Conservation (phyloP, 2,888 invertebrate species). For the Ferrisia virgata region DNA sequence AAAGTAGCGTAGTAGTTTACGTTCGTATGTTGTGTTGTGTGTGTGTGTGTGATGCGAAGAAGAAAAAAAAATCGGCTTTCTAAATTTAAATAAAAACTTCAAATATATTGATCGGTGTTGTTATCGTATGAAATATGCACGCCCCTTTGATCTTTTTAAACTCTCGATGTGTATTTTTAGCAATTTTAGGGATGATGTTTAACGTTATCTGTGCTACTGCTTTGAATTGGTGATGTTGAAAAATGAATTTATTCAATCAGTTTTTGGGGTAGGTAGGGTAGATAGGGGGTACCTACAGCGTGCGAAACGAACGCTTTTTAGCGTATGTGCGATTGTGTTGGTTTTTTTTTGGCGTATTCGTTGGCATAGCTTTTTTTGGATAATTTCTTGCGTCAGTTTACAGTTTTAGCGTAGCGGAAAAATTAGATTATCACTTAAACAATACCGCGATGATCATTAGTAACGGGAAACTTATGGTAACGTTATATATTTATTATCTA, state of each 20-base stretch:
- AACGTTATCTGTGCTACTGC: background rate
- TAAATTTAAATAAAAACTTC: constrained; percentile 19
- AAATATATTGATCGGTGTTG: constrained; percentile 7
- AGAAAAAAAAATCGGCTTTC: background rate
- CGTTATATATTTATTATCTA: background rate
- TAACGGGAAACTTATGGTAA: background rate
- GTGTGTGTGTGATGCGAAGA: background rate
- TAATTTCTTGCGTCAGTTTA: background rate
- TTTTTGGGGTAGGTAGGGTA: background rate
- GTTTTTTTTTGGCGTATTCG: too few relatives aligned
- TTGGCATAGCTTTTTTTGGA: background rate
- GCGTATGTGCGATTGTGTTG: too few relatives aligned
- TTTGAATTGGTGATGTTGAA: constrained; percentile 2
- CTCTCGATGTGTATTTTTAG: constrained; percentile 1
- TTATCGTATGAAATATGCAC: constrained; percentile 21
- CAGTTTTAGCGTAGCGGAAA: background rate
- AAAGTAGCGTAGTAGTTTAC: too few relatives aligned
- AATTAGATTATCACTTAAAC: background rate
- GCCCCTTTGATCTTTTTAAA: constrained; percentile 4
- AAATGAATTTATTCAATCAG: constrained; percentile 13
- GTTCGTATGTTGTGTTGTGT: background rate
- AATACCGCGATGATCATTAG: constrained; percentile 12
- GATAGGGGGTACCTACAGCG: too few relatives aligned
- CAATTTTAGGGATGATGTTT: background rate
- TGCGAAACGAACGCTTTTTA: too few relatives aligned